Conservation (phyloP, 1,140 invertebrate species). For the Meteorus sp. region DNA sequence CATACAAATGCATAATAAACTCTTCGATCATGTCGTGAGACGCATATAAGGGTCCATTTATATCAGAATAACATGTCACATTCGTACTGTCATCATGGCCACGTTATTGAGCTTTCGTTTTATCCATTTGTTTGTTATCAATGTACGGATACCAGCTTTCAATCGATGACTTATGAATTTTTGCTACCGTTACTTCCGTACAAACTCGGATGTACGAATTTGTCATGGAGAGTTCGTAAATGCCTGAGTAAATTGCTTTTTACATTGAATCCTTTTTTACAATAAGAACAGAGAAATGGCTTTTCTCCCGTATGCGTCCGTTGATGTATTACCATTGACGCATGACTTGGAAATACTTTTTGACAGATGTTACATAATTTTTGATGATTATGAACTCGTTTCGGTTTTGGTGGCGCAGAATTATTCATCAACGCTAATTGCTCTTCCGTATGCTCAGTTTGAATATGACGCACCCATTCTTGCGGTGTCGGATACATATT, state of each 20-base stretch:
- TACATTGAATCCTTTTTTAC: slow-evolving; percentile 77
- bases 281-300: slow-evolving; percentile 72
- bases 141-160: background rate
- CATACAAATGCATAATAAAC: no score
- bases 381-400: slow-evolving; percentile 64
- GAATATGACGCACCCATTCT: slow-evolving; percentile 83
- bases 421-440: slow-evolving; percentile 80
- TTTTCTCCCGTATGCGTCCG: slow-evolving; percentile 72
- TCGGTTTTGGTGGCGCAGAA: slow-evolving; percentile 64
- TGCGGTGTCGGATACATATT: slow-evolving; percentile 79
- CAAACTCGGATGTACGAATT: slow-evolving; percentile 63
- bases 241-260: slow-evolving; percentile 76
- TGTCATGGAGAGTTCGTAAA: slow-evolving; percentile 71
- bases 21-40: no score
- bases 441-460: slow-evolving; percentile 79
- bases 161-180: slow-evolving; percentile 38
- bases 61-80: background rate
- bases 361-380: slow-evolving; percentile 72
- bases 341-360: slow-evolving; percentile 76
- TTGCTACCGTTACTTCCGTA: slow-evolving; percentile 56
- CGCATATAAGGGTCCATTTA: slow-evolving; percentile 29
- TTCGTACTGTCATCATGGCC: slow-evolving; percentile 23
- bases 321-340: slow-evolving; percentile 75
- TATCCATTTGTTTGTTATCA: slow-evolving; percentile 24
- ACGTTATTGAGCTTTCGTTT: slow-evolving; percentile 39